Evolutionary conservation across 2,888 invertebrate genomes (phyloP), one percentile per base, ranked within the genome.

Genomic region (Phasia obesa): DNA sequence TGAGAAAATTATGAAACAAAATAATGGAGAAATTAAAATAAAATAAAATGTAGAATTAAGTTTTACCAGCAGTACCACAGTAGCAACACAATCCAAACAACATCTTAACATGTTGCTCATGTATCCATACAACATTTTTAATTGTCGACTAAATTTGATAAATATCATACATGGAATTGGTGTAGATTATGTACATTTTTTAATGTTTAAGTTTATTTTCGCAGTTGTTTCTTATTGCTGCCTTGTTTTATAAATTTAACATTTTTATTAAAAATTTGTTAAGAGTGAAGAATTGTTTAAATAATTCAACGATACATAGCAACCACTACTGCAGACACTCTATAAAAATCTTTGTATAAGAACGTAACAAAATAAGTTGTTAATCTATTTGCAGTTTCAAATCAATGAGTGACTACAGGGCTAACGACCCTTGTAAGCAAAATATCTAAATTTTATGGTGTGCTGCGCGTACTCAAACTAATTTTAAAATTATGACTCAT

Each of bases 51-150:
- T 13, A 53, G n/a, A 9, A 31, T 60, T 64, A 57, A 62, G 74
- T 5, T 21, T 23, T 19, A 67, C 53, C 19, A 69, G 31, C 53
- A 27, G 25, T n/a, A n/a, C 57, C 62, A 62, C 71, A 76, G 80
- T 59, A 77, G 21, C 60, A 70, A 17, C 31, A 51, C 53, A 71
- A 47, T 57, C 19, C 21, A 42, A 19, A 42, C n/a, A 49, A 55
- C 44, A 47, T 47, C 55, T 57, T 62, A 65, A 81, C 85, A 85
- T 81, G 79, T 70, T 69, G 78, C 81, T 78, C 81, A 85, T 82
- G 84, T 81, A 65, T 0, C 47, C 64, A 55, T 74, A 87, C 83
- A 85, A 85, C 80, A 87, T 86, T 85, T 84, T 86, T 88, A 88
- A 88, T 88, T 89, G 89, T 79, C 70, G 75, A 83, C 70, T 75